phyloP scores from a whole-genome alignment of 1,140 invertebrate genomes.

The Drosophila arawakana region DNA sequence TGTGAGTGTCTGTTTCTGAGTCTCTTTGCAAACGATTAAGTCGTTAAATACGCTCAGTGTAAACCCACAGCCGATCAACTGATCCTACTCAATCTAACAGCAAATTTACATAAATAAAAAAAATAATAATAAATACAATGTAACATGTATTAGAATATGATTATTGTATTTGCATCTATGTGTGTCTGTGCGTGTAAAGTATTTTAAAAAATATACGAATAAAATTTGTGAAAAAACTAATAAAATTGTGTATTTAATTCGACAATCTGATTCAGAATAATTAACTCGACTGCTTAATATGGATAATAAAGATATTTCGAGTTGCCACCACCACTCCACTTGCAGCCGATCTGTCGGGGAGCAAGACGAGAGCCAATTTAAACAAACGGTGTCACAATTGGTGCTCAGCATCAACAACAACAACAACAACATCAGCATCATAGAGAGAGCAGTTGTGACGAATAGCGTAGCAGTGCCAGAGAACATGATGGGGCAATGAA shows the following conservation, averaged over 20 bases:
- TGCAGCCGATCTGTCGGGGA: too few relatives aligned
- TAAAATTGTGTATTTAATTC: not conserved
- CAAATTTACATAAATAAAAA: slow-evolving; percentile 1
- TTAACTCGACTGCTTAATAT: too few relatives aligned
- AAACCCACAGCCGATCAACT: not conserved
- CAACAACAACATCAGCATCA: too few relatives aligned
- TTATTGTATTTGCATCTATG: slow-evolving; percentile 63
- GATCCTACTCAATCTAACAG: slow-evolving; percentile 6
- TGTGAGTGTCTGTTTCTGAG: not conserved
- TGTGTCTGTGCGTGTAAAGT: slow-evolving; percentile 73
- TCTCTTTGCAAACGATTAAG: slow-evolving; percentile 2
- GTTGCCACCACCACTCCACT: too few relatives aligned
- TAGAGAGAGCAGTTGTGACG: too few relatives aligned
- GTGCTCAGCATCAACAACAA: too few relatives aligned
- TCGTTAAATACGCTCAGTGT: not conserved
- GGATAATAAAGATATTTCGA: too few relatives aligned
- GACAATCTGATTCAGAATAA: too few relatives aligned
- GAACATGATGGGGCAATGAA: too few relatives aligned
- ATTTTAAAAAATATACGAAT: slow-evolving; percentile 69
- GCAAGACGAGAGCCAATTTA: too few relatives aligned
- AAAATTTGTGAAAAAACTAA: slow-evolving; percentile 42
- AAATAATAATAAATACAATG: slow-evolving; percentile 29
- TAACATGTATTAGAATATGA: slow-evolving; percentile 45
- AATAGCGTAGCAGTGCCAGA: too few relatives aligned
- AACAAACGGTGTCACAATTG: too few relatives aligned